phyloP scores from a whole-genome alignment of 2,888 invertebrate genomes.

The Chrysodeixis includens region DNA sequence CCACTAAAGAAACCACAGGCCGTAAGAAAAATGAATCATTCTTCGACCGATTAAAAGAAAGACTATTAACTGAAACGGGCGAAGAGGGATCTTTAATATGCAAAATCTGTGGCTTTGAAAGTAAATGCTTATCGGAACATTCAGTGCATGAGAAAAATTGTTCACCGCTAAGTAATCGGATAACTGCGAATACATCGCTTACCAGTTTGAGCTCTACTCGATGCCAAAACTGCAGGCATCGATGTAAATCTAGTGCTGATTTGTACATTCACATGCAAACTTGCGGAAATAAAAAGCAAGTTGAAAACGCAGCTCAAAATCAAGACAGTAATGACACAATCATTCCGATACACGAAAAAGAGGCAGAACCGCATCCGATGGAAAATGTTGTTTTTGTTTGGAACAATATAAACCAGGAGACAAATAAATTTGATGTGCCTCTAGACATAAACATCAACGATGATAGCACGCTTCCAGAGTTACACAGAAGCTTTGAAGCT shows the following conservation, averaged over 20 bases:
- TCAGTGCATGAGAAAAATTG: constrained; percentile 94
- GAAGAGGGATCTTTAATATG: constrained; percentile 92
- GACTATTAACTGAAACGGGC: constrained; percentile 90
- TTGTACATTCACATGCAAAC: constrained; percentile 93
- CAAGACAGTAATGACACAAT: constrained; percentile 73
- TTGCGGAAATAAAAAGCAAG: constrained; percentile 88
- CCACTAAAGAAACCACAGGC: constrained; percentile 72
- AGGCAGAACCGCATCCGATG: constrained; percentile 92
- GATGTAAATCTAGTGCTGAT: constrained; percentile 95
- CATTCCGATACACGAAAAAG: constrained; percentile 73
- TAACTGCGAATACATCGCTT: constrained; percentile 76
- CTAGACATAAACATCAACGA: constrained; percentile 84
- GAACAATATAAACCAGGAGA: constrained; percentile 91
- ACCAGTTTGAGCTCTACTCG: constrained; percentile 92
- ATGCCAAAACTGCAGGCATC: constrained; percentile 95
- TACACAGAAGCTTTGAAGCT: constrained; percentile 74
- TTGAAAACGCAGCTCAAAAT: constrained; percentile 71
- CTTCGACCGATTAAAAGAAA: constrained; percentile 94
- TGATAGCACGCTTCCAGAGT: constrained; percentile 81
- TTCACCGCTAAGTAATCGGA: constrained; percentile 83
- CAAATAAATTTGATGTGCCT: constrained; percentile 79
- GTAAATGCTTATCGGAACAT: constrained; percentile 94
- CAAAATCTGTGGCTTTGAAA: constrained; percentile 92
- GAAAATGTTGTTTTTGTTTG: constrained; percentile 95
- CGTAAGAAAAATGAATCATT: constrained; percentile 93